These are phyloP conservation scores for Acanthiza pusilla DNA, from an alignment of 2,797 vertebrate genomes.

Conservation along the genomic window DNA sequence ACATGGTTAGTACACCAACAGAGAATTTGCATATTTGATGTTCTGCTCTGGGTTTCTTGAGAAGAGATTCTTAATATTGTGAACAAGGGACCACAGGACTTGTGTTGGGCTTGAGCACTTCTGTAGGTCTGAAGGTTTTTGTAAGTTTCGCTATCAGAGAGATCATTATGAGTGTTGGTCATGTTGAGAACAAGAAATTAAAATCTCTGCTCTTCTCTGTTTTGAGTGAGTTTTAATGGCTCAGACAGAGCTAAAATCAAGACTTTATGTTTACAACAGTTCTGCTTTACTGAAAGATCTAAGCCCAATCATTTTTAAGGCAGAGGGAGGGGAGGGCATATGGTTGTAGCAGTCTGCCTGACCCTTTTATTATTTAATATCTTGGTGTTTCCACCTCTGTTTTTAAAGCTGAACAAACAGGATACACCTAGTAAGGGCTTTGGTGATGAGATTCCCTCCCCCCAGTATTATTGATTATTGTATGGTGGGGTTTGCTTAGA, in stretches of 20 bases:
- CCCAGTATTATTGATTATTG: neutral
- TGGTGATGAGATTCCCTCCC: neutral
- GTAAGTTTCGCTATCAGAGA: neutral
- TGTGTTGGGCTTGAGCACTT: neutral
- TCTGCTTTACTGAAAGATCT: neutral
- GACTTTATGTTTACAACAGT: neutral
- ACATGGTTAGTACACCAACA: neutral
- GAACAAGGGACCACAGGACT: neutral
- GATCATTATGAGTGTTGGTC: neutral
- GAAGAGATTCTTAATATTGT: neutral
- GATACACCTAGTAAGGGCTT: neutral
- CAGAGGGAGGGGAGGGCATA: neutral
- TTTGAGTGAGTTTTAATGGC: neutral
- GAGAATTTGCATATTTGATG: neutral
- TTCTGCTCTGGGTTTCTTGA: neutral
- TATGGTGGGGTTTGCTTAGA: neutral
- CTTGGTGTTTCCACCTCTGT: neutral
- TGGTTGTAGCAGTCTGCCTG: neutral
- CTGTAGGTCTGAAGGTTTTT: neutral
- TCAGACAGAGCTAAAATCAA: neutral
- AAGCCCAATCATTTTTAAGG: neutral
- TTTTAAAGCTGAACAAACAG: neutral
- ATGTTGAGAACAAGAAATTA: neutral
- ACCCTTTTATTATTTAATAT: neutral
- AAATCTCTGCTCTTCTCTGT: neutral